These are phyloP conservation scores for Hydrocynus forskahlii DNA, from an alignment of 2,797 vertebrate genomes.

Conservation along the genomic window DNA sequence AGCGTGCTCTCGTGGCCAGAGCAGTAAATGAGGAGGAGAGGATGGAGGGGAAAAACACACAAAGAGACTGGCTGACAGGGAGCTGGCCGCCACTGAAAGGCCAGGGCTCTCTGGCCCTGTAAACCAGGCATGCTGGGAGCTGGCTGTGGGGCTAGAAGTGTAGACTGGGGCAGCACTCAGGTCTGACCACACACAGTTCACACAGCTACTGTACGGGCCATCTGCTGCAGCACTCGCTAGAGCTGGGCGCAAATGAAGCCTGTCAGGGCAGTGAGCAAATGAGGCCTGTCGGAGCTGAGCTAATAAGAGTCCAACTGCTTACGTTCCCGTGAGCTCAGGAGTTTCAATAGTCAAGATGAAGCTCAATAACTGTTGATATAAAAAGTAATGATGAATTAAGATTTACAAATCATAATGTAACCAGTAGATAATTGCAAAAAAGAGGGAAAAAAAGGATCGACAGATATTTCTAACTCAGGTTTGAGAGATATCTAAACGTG, in stretches of 20 bases:
- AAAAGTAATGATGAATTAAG: background rate
- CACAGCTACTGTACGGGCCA: constrained; percentile 28
- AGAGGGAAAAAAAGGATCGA: no score
- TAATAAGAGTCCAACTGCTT: constrained; percentile 38
- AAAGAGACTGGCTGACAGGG: constrained; percentile 44
- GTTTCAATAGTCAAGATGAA: background rate
- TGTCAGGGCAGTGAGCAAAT: constrained; percentile 32
- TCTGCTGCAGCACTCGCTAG: constrained; percentile 26
- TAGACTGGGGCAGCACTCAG: constrained; percentile 28
- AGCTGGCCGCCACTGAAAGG: constrained; percentile 55
- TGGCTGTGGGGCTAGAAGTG: constrained; percentile 44
- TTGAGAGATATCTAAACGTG: no score
- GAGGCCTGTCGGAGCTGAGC: constrained; percentile 8
- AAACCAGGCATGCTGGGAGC: constrained; percentile 53
- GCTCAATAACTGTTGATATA: background rate
- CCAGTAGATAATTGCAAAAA: no score
- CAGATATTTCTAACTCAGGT: no score
- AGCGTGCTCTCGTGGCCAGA: constrained; percentile 26
- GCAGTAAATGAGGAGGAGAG: constrained; percentile 43
- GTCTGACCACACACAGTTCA: constrained; percentile 49
- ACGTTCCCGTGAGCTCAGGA: constrained; percentile 14
- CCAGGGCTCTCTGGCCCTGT: constrained; percentile 28
- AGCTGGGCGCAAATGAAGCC: constrained; percentile 5
- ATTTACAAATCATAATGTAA: no score
- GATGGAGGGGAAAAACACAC: constrained; percentile 39